Evolutionary conservation across 2,113 vertebrate genomes (phyloP), one percentile per base, ranked within the genome.

Genomic region (Catharus fuscescens): DNA sequence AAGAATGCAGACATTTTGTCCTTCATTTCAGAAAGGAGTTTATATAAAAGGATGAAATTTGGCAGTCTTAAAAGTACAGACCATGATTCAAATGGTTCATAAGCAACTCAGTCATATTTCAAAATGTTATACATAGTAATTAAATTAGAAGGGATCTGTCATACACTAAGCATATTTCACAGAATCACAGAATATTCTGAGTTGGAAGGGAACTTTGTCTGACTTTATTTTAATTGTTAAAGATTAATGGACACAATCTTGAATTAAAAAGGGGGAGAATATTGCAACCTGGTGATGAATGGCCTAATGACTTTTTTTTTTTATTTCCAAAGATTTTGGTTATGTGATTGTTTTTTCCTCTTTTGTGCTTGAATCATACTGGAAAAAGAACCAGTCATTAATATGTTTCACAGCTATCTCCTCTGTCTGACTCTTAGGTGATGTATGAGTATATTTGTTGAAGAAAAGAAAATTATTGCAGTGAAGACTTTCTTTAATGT

Each of bases 401-500:
- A 52, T 70, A 79, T 77, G 64, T 86, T 82, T 91, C 50, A 65
- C 3, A 40, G 31, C 18, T 50, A 42, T 10, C 32, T 90, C 47
- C 25, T 84, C 21, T 76, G 19, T 72, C 60, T 79, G 40, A 52
- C 26, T 62, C 8, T 34, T 69, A 28, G 12, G 29, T 74, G 52
- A 93, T 80, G 2, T 48, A 69, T 42, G 47, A 74, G 59, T 77
- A 48, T 21, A 71, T 78, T 91, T 91, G 54, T 32, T 0, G 0
- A 90, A 57, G 31, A 60, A 83, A 80, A 88, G 44, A 85, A 88
- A 93, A 94, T 70, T 90, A 92, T 78, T 54, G 17, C 28, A 38
- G 6, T 44, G 48, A 9, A 1, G 8, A 44, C 71, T 34, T 72
- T 88, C 71, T 69, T 53, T 91, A 78, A 78, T 50, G 6, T 80